phyloP scores from a whole-genome alignment of 2,113 vertebrate genomes.

The Collichthys lucidus region DNA sequence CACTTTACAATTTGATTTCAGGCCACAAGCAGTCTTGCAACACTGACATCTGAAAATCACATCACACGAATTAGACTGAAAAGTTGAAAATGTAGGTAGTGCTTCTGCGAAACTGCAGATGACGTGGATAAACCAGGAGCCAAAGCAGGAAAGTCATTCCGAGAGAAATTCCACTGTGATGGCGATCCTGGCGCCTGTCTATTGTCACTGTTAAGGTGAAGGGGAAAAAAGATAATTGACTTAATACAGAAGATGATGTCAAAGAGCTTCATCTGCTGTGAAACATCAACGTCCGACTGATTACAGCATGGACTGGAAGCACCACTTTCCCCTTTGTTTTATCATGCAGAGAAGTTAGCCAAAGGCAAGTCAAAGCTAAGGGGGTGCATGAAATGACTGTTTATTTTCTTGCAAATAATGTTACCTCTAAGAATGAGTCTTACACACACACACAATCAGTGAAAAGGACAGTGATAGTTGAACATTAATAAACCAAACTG shows the following conservation, averaged over 20 bases:
- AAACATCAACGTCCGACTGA: background rate
- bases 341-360: background rate
- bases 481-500: too few species aligned
- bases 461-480: too few species aligned
- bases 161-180: background rate
- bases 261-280: constrained; percentile 22
- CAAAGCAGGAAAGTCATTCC: too few species aligned
- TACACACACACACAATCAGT: too few species aligned
- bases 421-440: too few species aligned
- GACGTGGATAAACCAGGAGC: background rate
- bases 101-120: too few species aligned
- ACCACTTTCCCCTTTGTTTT: background rate
- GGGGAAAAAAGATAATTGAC: background rate
- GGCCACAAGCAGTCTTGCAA: background rate
- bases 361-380: background rate
- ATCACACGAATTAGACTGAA: background rate
- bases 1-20: background rate
- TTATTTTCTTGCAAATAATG: too few species aligned
- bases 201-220: background rate
- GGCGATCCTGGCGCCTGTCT: background rate
- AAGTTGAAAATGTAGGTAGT: background rate
- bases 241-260: background rate
- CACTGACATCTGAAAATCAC: background rate
- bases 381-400: background rate
- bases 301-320: background rate